phyloP scores from a whole-genome alignment of 2,113 vertebrate species.

The Cottus gobio region DNA sequence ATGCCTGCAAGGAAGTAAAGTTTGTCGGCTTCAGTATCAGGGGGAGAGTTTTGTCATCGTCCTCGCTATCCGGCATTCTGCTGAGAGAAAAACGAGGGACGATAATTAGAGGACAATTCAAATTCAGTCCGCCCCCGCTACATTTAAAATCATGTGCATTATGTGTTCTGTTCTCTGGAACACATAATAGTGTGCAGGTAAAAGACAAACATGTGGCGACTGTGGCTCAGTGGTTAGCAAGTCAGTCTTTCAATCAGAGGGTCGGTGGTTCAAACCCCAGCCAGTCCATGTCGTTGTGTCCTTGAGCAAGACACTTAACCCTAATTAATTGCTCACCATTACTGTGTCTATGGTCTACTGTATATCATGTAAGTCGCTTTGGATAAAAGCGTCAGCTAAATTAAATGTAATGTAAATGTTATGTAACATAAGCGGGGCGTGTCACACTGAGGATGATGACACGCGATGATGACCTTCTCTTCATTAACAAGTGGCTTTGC shows the following conservation, averaged over 20 bases:
- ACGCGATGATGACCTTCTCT: neutral
- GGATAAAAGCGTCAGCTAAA: too few relatives aligned
- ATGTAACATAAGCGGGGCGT: too few relatives aligned
- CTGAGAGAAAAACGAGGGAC: constrained; percentile 12
- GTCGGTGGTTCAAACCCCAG: too few relatives aligned
- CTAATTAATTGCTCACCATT: too few relatives aligned
- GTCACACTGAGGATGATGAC: neutral
- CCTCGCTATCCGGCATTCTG: neutral
- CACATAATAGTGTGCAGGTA: neutral
- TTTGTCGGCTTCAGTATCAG: constrained; percentile 28
- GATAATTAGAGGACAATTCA: constrained; percentile 12
- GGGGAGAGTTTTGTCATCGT: neutral
- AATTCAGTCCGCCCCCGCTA: neutral
- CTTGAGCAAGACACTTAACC: too few relatives aligned
- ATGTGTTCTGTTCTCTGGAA: neutral
- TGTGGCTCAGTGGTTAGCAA: too few relatives aligned
- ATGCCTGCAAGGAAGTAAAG: constrained; percentile 5
- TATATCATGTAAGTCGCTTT: too few relatives aligned
- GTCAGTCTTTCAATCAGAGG: too few relatives aligned
- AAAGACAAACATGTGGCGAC: neutral
- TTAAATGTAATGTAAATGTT: too few relatives aligned
- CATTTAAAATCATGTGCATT: neutral
- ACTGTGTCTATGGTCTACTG: too few relatives aligned
- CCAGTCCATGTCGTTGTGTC: too few relatives aligned
- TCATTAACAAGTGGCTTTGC: neutral